Base-by-base conservation (phyloP, 2,113 vertebrate species). In the Drymodes brunneopygia region DNA sequence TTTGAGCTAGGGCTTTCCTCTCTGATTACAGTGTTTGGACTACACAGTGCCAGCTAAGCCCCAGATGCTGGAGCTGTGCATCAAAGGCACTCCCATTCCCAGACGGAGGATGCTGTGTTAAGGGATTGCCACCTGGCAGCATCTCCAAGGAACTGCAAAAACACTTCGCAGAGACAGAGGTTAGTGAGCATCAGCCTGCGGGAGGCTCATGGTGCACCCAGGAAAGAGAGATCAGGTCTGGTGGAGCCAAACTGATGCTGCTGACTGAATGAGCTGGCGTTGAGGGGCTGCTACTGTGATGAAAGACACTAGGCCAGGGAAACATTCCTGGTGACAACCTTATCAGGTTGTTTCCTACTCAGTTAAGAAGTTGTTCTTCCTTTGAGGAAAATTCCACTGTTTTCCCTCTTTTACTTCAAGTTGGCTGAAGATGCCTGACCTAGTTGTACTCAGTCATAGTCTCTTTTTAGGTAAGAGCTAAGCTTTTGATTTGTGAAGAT, bases 91-190 rank as follows among this genome's bases (percentile, higher is more conserved):
- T 71, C 72, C 38, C 19, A 45, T 18, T 31, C 56, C 48, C n/a
- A 48, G n/a, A 36, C 5, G 5, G n/a, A 90, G 54, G 33, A 95
- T 96, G 89, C 35, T 29, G 7, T 47, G 78, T 94, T 94, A 81
- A 90, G 92, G 91, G 94, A 86, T 88, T 70, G 97, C 97, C 98
- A 98, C 94, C 98, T 98, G 95, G 93, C 96, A 98, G 94, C 54
- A n/a, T 29, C 53, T 83, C 44, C 33, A 84, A 84, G 96, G 73
- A 91, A 88, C 67, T 57, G 54, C 80, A 87, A 38, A 90, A 73
- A 27, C 10, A 1, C 24, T 50, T n/a, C 17, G 3, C 64, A 64
- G 66, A 62, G 47, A 31, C 0, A 1, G 23, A 64, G 25, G 31
- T 11, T 22, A 42, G 22, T 40, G 54, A 86, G 35, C 45, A 54